Evolutionary conservation across 1,140 invertebrate species (phyloP).

Genomic region (Trachymyrmex septentrionalis): DNA sequence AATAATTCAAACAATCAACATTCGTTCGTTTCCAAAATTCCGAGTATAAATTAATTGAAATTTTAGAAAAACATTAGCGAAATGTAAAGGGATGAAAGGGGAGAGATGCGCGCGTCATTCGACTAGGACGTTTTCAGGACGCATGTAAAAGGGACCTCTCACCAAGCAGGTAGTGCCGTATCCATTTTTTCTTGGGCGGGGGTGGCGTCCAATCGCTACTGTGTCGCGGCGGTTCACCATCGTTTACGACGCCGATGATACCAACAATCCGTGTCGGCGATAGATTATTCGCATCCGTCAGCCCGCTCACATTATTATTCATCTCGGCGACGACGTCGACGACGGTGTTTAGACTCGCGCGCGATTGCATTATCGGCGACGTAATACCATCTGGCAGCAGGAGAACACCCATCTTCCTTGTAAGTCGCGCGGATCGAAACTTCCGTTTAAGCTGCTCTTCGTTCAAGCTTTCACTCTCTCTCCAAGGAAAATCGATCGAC

Average conservation of each 20-base stretch:
- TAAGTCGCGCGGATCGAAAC: background rate
- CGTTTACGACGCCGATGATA: conserved; percentile 70
- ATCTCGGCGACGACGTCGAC: conserved; percentile 56
- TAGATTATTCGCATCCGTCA: conserved; percentile 72
- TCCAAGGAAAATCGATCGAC: conserved; percentile 1
- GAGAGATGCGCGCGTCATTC: background rate
- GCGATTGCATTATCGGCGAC: conserved; percentile 73
- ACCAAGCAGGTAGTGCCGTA: conserved; percentile 89
- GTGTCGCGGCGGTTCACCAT: conserved; percentile 72
- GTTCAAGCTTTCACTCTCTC: conserved; percentile 6
- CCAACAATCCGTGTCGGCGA: conserved; percentile 61
- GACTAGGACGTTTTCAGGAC: background rate
- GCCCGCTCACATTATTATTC: conserved; percentile 72
- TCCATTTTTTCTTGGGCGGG: conserved; percentile 92
- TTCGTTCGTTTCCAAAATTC: background rate
- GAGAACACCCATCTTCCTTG: conserved; percentile 82
- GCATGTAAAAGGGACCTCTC: conserved; percentile 76
- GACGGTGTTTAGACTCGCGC: conserved; percentile 73
- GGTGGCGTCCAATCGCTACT: conserved; percentile 83
- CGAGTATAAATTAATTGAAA: background rate
- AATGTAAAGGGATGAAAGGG: background rate
- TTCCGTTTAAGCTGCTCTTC: conserved; percentile 10
- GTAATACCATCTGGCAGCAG: conserved; percentile 80
- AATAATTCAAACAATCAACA: background rate
- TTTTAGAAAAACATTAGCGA: background rate